Base-by-base conservation (phyloP, 2,113 vertebrate genomes). In the Cygnus atratus region DNA sequence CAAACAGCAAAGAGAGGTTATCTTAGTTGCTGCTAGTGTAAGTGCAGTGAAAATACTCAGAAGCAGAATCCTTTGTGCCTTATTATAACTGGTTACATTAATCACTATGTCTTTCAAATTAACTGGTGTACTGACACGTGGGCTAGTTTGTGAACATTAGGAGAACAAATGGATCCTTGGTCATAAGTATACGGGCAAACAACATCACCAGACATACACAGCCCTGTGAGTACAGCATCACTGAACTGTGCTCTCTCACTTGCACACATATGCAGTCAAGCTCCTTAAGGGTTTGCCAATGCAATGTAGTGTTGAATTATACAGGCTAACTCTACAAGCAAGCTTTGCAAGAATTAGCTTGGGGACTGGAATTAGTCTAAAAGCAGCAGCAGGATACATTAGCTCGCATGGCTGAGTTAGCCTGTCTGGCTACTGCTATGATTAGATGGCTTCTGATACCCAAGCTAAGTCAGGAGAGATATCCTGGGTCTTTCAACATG, bases 291-390 rank as follows among this genome's bases (percentile, higher is more conserved):
- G 80, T 52, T 93, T 97, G 73, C 80, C 84, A 88, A 22, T 68
- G 76, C 46, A 81, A 39, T 55, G 84, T 68, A 93, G n/a, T 75
- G 76, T 67, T 95, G 87, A 92, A 87, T 95, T 96, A 93, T 81
- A 91, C 63, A 93, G 68, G 63, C 35, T 85, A 90, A 59, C 75
- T 87, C 78, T 73, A 87, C 84, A 84, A 93, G 65, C 61, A 28
- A 91, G 76, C 43, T 89, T 71, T 89, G 57, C 39, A 88, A 55
- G 90, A 83, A 91, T 87, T 76, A 95, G 84, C 91, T 73, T 83
- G 84, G 66, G 84, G 91, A 90, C 82, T 11, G 31, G 94, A 91
- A 91, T 83, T 44, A 94, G 78, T 62, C 50, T 85, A 91, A 80
- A 71, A 67, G 76, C 74, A 93, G 73, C 55, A 92, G 90, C 71